phyloP scores from a whole-genome alignment of 2,888 invertebrate species.

The Altica lythri region DNA sequence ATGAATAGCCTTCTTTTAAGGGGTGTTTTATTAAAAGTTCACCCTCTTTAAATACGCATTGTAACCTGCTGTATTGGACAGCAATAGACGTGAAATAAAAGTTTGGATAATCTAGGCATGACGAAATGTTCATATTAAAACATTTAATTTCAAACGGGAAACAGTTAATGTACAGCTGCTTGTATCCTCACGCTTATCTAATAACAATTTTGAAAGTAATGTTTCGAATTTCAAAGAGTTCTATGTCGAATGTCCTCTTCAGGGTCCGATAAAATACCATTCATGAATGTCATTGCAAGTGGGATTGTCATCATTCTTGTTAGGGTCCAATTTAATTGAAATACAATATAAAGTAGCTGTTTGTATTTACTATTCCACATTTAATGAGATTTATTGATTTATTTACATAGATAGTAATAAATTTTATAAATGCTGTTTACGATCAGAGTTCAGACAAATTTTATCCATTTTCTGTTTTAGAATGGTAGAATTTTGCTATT shows the following conservation, averaged over 20 bases:
- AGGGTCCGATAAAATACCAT: too few relatives aligned
- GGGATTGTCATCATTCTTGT: too few relatives aligned
- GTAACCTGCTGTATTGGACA: slow-evolving; percentile 34
- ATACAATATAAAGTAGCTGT: too few relatives aligned
- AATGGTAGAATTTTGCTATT: too few relatives aligned
- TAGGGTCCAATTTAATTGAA: too few relatives aligned
- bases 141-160: slow-evolving; percentile 37
- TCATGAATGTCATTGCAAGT: too few relatives aligned
- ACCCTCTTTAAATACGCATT: slow-evolving; percentile 39
- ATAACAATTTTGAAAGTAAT: slow-evolving; percentile 2
- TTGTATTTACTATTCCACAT: too few relatives aligned
- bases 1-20: slow-evolving; percentile 40
- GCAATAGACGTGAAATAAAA: slow-evolving; percentile 28
- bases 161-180: slow-evolving; percentile 41
- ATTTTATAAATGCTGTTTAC: too few relatives aligned
- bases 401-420: too few relatives aligned
- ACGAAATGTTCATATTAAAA: slow-evolving; percentile 26
- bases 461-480: too few relatives aligned
- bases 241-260: not conserved
- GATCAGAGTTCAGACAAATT: too few relatives aligned
- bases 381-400: too few relatives aligned
- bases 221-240: not conserved
- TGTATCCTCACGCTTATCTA: slow-evolving; percentile 40
- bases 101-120: slow-evolving; percentile 27
- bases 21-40: slow-evolving; percentile 44